These are phyloP conservation scores for Melanerpes formicivorus DNA, from an alignment of 2,113 vertebrate species.

Conservation along the genomic window DNA sequence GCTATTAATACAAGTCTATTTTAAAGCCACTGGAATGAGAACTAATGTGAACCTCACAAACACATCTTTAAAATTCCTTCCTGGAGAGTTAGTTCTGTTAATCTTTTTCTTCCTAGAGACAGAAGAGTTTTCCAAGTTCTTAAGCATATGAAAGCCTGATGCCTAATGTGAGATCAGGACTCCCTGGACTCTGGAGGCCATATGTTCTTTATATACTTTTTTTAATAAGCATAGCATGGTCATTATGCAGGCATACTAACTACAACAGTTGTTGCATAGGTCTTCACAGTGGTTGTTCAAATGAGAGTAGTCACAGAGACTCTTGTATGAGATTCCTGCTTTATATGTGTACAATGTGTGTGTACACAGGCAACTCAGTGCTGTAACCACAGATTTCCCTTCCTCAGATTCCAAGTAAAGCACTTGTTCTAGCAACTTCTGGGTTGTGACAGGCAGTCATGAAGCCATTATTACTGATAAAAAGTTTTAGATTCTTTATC, in stretches of 20 bases:
- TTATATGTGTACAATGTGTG: not conserved
- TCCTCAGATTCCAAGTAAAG: not conserved
- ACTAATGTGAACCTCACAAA: not conserved
- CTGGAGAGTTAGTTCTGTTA: not conserved
- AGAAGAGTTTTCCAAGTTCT: not conserved
- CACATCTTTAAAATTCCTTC: not conserved
- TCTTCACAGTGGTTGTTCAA: not conserved
- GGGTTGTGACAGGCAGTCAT: not conserved
- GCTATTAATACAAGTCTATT: not conserved
- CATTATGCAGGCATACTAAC: not conserved
- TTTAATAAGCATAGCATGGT: not conserved
- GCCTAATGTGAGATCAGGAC: not conserved
- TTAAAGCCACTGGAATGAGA: not conserved
- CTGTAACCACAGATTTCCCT: not conserved
- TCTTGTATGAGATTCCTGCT: not conserved
- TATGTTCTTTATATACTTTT: not conserved
- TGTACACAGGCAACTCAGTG: fast-evolving
- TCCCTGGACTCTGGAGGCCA: not conserved
- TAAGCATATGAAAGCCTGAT: not conserved
- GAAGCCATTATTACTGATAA: not conserved
- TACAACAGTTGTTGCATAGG: not conserved
- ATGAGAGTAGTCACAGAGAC: not conserved
- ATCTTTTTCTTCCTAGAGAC: not conserved
- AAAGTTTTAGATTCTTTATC: not conserved
- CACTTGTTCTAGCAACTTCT: not conserved